Base-by-base conservation (phyloP, 2,797 vertebrate species). In the Simalia tracyae region DNA sequence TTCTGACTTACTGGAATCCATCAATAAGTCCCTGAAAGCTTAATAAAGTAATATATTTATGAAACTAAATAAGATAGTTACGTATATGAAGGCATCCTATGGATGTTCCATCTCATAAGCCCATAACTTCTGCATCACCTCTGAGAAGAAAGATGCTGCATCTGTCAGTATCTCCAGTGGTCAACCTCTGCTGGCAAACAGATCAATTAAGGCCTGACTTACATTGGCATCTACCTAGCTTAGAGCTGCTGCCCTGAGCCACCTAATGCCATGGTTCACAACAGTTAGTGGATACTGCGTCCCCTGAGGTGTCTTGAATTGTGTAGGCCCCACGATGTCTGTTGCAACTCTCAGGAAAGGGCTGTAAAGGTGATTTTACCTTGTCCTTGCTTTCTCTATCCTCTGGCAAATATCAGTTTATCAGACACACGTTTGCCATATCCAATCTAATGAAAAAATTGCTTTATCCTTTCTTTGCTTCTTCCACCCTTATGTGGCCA, bases 11-110 rank as follows among this genome's bases (percentile, higher is more conserved):
- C 91, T 94, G 94, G 97, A 98, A 98, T 97, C 97, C 96, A 91
- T 93, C 97, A 96, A 97, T 96, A 98, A 97, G 97, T 97, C 96
- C 97, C 97, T 96, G 95, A 96, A 96, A 97, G 97, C 96, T 94
- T 94, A 95, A 81, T 81, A 81, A 46, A 46, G 95, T 96, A 96
- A 96, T 95, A 95, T 94, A 95, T 95, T 96, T 97, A 96, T 96
- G 96, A 97, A 97, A 96, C 96, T 94, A 96, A 96, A 96, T 95
- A 96, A 96, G 94, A 96, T 95, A 76, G 72, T 42, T 76, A 36
- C 36, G 36, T 36, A 42, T 42, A 76, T 76, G 72, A 76, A 76
- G 36, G 42, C 36, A 42, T 42, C 72, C 72, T 76, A 76, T 42
- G 36, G 72, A 36, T 76, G 31, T 76, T 17, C 31, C 68, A 76